phyloP scores from a whole-genome alignment of 2,888 invertebrate species.

The Thelaira solivaga region DNA sequence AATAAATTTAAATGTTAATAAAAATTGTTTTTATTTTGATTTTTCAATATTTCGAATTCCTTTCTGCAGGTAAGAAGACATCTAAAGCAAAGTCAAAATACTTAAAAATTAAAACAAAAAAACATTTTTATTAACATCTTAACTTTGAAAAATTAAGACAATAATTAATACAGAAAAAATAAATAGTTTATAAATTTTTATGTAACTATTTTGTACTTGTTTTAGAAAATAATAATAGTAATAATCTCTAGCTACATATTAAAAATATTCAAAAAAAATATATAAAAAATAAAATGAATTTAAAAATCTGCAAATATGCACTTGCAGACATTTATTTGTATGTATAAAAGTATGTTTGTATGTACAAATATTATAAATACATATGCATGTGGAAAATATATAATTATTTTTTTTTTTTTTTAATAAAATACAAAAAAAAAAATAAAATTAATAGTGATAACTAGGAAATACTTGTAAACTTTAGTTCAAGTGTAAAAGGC shows the following conservation, averaged over 20 bases:
- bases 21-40: no score
- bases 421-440: not conserved
- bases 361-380: not conserved
- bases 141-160: conserved; percentile 1
- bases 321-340: no score
- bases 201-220: conserved; percentile 61
- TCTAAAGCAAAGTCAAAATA: no score
- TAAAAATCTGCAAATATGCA: no score
- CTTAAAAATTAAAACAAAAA: not conserved
- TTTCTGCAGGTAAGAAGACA: no score
- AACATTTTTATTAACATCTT: no score
- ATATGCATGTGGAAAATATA: not conserved
- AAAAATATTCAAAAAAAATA: conserved; percentile 4
- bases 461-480: conserved; percentile 1
- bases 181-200: conserved; percentile 44
- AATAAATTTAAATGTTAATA: no score
- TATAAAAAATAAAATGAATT: not conserved
- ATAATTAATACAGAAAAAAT: conserved; percentile 26
- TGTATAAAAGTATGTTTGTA: no score
- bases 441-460: no score
- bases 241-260: not conserved
- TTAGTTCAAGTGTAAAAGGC: not conserved
- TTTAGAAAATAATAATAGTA: conserved; percentile 56
- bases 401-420: conserved; percentile 26
- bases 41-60: no score